phyloP scores from a whole-genome alignment of 2,797 vertebrate genomes.

The Poeciliopsis infans region DNA sequence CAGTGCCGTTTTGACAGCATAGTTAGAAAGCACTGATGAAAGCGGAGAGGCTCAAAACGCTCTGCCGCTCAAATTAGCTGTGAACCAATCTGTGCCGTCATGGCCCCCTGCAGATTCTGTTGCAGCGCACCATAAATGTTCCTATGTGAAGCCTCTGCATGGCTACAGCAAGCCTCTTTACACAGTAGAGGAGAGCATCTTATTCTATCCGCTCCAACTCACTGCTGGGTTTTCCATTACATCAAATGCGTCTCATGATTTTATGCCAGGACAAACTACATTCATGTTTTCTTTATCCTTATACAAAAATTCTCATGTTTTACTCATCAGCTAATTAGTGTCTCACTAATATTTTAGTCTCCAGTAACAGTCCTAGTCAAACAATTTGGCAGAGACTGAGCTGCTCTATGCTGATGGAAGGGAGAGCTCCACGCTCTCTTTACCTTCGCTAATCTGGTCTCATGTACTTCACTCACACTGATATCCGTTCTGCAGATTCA shows the following conservation, averaged over 20 bases:
- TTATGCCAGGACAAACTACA: slow-evolving; percentile 20
- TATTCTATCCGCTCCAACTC: slow-evolving; percentile 26
- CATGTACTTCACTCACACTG: slow-evolving; percentile 43
- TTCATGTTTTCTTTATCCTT: slow-evolving; percentile 23
- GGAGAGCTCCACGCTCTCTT: slow-evolving; percentile 52
- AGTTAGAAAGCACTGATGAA: slow-evolving; percentile 84
- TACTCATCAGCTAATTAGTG: slow-evolving; percentile 64
- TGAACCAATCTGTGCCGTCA: slow-evolving; percentile 64
- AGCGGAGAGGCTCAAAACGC: slow-evolving; percentile 75
- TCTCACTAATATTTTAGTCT: slow-evolving; percentile 54
- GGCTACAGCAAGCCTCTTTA: slow-evolving; percentile 11
- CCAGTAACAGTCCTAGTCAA: slow-evolving; percentile 48
- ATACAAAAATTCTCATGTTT: slow-evolving; percentile 50
- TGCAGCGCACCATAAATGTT: slow-evolving; percentile 43
- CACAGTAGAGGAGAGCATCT: slow-evolving; percentile 46
- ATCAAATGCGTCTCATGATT: slow-evolving; percentile 29
- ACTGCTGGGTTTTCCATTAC: slow-evolving; percentile 26
- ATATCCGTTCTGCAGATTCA: slow-evolving; percentile 58
- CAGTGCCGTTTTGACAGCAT: slow-evolving; percentile 74
- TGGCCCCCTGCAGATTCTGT: slow-evolving; percentile 62
- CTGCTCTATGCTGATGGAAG: slow-evolving; percentile 54
- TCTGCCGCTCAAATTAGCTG: slow-evolving; percentile 81
- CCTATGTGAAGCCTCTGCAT: slow-evolving; percentile 27
- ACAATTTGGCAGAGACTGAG: slow-evolving; percentile 19
- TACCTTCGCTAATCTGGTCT: slow-evolving; percentile 62